Conservation (phyloP, 1,140 invertebrate genomes). For the Daktulosphaira vitifoliae region DNA sequence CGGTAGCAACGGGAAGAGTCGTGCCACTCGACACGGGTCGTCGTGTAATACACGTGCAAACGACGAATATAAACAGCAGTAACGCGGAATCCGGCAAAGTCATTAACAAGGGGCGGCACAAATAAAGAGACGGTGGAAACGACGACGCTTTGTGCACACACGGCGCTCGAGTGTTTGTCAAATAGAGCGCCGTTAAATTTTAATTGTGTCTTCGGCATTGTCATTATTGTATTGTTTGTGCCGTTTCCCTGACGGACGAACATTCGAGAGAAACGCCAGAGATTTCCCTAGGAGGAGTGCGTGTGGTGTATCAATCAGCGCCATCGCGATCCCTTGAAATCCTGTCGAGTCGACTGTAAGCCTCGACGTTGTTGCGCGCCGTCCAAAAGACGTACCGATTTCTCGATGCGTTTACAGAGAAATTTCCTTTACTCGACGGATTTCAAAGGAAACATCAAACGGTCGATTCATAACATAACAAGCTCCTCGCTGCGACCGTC, state of each 20-base stretch:
- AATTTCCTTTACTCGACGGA: too few relatives aligned
- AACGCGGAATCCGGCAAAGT: constrained; percentile 11
- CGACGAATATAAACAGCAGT: too few relatives aligned
- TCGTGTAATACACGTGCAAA: neutral
- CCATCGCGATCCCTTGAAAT: too few relatives aligned
- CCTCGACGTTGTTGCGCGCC: too few relatives aligned
- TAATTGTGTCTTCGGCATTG: constrained; percentile 9
- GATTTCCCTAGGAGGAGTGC: too few relatives aligned
- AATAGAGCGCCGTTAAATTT: constrained; percentile 20
- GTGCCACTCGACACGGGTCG: neutral
- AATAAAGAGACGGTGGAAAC: neutral
- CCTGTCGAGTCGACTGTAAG: too few relatives aligned
- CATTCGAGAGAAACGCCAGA: too few relatives aligned
- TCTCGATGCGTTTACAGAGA: too few relatives aligned
- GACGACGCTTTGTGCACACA: neutral
- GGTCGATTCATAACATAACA: neutral
- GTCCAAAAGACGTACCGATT: too few relatives aligned
- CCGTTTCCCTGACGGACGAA: too few relatives aligned
- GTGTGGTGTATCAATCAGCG: too few relatives aligned
- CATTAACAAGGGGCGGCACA: neutral
- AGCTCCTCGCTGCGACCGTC: constrained; percentile 16
- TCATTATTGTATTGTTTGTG: too few relatives aligned
- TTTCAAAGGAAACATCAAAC: constrained; percentile 25
- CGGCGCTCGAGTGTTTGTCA: constrained; percentile 23
- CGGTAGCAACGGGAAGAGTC: neutral